Evolutionary conservation across 1,140 invertebrate species (phyloP).

Genomic region (Drosophila sturtevanti): DNA sequence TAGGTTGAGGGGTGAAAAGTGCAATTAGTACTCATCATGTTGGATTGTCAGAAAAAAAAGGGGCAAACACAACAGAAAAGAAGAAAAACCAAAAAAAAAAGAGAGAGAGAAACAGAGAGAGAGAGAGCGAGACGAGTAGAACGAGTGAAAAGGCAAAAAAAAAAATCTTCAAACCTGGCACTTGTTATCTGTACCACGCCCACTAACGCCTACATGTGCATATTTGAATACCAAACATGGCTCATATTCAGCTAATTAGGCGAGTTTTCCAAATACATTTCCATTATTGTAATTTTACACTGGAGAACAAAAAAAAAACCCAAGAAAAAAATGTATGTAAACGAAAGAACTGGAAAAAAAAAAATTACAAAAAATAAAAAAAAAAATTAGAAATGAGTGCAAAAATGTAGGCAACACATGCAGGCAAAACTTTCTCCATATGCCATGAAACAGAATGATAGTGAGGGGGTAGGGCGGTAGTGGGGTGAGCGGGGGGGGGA

Average conservation of each 20-base stretch:
- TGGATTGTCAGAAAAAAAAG: not conserved
- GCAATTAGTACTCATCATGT: conserved; percentile 5
- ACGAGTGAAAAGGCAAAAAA: not conserved
- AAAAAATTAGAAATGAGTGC: conserved; percentile 36
- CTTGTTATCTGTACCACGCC: conserved; percentile 51
- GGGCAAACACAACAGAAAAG: not conserved
- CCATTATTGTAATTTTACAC: conserved; percentile 79
- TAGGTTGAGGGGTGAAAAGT: not conserved
- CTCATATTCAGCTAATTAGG: conserved; percentile 80
- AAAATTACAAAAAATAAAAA: not conserved
- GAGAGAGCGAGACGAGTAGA: not conserved
- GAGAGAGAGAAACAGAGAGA: not conserved
- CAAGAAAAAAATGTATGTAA: not conserved
- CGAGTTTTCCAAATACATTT: conserved; percentile 79
- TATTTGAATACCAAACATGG: conserved; percentile 76
- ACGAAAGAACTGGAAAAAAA: too few relatives aligned
- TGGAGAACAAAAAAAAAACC: conserved; percentile 13
- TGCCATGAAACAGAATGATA: conserved; percentile 13
- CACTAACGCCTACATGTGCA: conserved; percentile 54
- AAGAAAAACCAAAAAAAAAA: not conserved
- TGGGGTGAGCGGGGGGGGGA: not conserved
- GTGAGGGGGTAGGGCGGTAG: not conserved
- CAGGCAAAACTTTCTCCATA: conserved; percentile 62
- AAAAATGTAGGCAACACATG: conserved; percentile 33
- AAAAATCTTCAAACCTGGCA: not conserved